Percentiles rank a stretch among this genome's conserved stretches.
These are phyloP conservation scores for Trachurus trachurus DNA, from an alignment of 2,797 vertebrate species.

Conservation along the genomic window DNA sequence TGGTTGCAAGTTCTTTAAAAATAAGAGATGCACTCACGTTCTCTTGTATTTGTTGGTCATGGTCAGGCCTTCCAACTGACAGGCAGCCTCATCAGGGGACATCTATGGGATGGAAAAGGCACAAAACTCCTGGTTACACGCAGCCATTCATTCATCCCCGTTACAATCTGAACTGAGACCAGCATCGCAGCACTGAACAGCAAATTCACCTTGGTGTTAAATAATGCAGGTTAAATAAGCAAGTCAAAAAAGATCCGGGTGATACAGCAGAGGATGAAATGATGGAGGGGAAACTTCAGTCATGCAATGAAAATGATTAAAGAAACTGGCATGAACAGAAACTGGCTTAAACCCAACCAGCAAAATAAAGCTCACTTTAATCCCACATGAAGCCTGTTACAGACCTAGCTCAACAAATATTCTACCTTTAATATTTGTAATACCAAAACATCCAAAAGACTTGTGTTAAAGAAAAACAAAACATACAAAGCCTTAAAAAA, in stretches of 20 bases:
- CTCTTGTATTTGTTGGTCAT: conserved; percentile 84
- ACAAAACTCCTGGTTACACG: not conserved
- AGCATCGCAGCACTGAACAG: not conserved
- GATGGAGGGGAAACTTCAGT: conserved; percentile 14
- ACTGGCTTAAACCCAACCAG: not conserved
- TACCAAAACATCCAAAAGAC: no score
- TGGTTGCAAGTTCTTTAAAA: not conserved
- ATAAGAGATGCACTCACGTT: conserved; percentile 70
- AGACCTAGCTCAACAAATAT: not conserved
- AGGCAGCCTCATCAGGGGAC: conserved; percentile 64
- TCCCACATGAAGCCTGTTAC: not conserved
- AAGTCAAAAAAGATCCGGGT: not conserved
- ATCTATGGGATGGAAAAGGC: conserved; percentile 34
- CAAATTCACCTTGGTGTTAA: not conserved
- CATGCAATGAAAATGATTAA: conserved; percentile 54
- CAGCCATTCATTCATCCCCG: no score
- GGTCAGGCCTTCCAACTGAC: conserved; percentile 75
- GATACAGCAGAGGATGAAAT: conserved; percentile 23
- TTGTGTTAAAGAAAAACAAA: no score
- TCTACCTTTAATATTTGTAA: no score
- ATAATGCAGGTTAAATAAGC: not conserved
- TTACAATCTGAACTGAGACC: not conserved
- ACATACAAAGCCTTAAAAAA: no score
- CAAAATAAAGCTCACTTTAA: not conserved
- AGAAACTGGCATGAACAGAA: conserved; percentile 17